Base-by-base conservation (phyloP, 2,888 invertebrate species). In the Mythimna pallens region DNA sequence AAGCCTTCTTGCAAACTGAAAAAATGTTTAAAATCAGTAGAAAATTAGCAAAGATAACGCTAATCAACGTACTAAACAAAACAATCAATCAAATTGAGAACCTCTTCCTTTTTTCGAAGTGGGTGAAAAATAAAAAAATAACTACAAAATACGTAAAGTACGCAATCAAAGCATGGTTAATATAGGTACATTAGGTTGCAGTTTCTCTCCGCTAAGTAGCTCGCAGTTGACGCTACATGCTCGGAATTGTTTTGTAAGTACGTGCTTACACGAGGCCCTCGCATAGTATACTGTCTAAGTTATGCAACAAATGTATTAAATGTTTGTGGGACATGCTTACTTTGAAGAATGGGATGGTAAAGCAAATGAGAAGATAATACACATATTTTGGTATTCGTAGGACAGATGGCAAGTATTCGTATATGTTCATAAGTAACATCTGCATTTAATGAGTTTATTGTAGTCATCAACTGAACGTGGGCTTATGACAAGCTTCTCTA, bases 181-280 rank as follows among this genome's bases (percentile, higher is more conserved):
- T 30, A 54, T 62, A 58, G 20, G 50, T 58, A 61, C 76, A 83
- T 70, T 70, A 70, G 58, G 61, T 52, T 22, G 65, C 69, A 55
- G 69, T 69, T 43, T 71, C 81, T 70, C 64, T 50, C 6, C 2
- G 50, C 65, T 75, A 70, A 81, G 81, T 80, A 80, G 64, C 76
- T 58, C 66, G 25, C 55, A 66, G 74, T 82, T 76, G 81, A 70
- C 84, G 76, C 70, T 63, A 52, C 77, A 58, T 34, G 67, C 73
- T 68, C 65, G 61, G 54, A 68, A 70, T 80, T 76, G 81, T 80
- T 83, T 83, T 10, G 34, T 76, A 76, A 81, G 81, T 83, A 83
- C 70, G 74, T 69, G 62, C 65, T 61, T 55, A 80, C 80, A 59
- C 67, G 43, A 7, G 17, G 30, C 57, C 12, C 55, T 34, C 67